Base-by-base conservation (phyloP, 2,113 vertebrate genomes). In the Beaufortia kweichowensis region DNA sequence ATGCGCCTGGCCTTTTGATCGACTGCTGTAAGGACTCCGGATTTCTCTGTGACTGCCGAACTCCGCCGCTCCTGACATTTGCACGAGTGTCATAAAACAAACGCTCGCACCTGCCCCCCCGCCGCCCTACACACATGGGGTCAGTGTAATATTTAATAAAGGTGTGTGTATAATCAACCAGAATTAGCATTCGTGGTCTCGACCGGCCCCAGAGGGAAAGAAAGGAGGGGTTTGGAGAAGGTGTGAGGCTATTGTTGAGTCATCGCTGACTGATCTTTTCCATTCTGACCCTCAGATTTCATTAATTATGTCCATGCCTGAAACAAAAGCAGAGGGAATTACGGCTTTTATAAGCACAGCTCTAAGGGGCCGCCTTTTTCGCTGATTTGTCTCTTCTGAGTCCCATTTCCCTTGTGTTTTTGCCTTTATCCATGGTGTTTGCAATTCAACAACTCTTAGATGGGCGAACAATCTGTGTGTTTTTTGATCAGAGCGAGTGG, bases 141-240 rank as follows among this genome's bases (percentile, higher is more conserved):
- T 93, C 94, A 94, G 85, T 91, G 95, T 96, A 95, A 96, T 96
- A 95, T 98, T 97, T 98, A 98, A 98, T 98, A 98, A 98, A 94
- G 92, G 95, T 89, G 79, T 88, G 88, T 91, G 92, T 95, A 96
- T 96, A 95, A 96, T 98, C 94, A 95, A 94, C 55, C 89, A 89
- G 94, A 95, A 98, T 98, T 98, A 96, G 94, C 94, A 98, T 98
- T 96, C 95, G 91, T 90, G 86, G 90, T 93, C 92, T 91, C 83
- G 89, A 89, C 89, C 90, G 90, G 94, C 94, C 94, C 92, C 91
- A 93, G 94, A 95, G 96, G 93, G 91, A 78, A 77, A 78, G 79
- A 71, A 63, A 92, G 92, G 90, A 91, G 92, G 89, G 90, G 93
- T 90, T 90, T 79, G 79, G 81, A 84, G 85, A 48, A 91, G 93